Evolutionary conservation across 2,113 vertebrate species (phyloP), one percentile per base, ranked within the genome.

Genomic region (Psittacus erithacus): DNA sequence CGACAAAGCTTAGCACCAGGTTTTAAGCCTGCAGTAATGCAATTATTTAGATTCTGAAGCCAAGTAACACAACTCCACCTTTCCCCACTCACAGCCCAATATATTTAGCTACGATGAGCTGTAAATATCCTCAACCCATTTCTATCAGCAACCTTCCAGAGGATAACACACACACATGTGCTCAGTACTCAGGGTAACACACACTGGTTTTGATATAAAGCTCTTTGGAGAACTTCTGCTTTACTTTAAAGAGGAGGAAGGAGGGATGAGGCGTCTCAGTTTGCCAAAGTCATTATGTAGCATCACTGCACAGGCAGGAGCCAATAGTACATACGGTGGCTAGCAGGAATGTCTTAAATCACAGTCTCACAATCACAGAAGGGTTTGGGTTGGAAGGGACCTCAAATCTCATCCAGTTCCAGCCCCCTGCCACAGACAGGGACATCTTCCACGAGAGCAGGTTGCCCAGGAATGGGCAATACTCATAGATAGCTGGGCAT

Each of bases 171-270:
- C 67, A 5, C 2, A 0, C 20, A 14, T 2, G 24, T 0, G 25
- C 59, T 7, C 65, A 1, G 23, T 0, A 0, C 8, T 13, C 4
- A 0, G 3, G 49, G 47, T 4, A 28, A 50, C 2, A 0, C 8
- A 0, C 19, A 22, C 3, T 0, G 15, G 70, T 5, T 31, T 6
- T 3, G 8, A 9, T 3, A 8, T 1, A 0, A 12, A 80, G 79
- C 11, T 75, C 17, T 60, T 3, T 3, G 14, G 33, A 50, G 53
- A 80, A 43, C n/a, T 80, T 77, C 7, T 5, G 38, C 6, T 12
- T 17, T 7, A 6, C 22, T 68, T 31, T 19, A 16, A 46, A 59
- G 47, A 64, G 7, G 6, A 8, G 10, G 2, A 25, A 52, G 9
- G 50, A 49, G 1, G 19, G 19, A 19, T 2, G 15, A 29, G 31